phyloP scores from a whole-genome alignment of 2,888 invertebrate species.

The Malthinus seriepunctatus region DNA sequence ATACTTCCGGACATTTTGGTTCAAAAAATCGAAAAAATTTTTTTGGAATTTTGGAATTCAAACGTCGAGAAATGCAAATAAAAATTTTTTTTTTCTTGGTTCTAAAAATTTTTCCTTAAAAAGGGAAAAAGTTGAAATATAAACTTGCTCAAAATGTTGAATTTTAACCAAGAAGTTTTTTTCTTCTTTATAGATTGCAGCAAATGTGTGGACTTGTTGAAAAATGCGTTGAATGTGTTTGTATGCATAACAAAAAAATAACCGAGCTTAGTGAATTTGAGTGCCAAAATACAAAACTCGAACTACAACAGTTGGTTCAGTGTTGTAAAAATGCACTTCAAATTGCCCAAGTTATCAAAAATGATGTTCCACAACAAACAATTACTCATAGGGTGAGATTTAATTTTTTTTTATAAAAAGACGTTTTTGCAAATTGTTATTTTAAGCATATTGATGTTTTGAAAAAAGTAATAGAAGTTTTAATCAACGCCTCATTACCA shows the following conservation, averaged over 20 bases:
- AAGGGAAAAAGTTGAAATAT: too few species aligned
- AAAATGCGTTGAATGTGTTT: slow-evolving; percentile 74
- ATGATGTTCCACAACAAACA: slow-evolving; percentile 47
- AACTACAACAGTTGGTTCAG: slow-evolving; percentile 54
- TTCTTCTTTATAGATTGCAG: slow-evolving; percentile 70
- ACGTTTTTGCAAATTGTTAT: too few species aligned
- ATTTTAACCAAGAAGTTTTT: too few species aligned
- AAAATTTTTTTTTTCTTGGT: too few species aligned
- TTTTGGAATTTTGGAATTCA: too few species aligned
- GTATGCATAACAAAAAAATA: slow-evolving; percentile 54
- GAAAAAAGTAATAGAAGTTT: slow-evolving; percentile 63
- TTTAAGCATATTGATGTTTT: slow-evolving; percentile 61
- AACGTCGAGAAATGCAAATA: too few species aligned
- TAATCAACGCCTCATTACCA: slow-evolving; percentile 66
- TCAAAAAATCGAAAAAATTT: too few species aligned
- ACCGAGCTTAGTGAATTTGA: slow-evolving; percentile 50
- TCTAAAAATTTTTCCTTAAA: too few species aligned
- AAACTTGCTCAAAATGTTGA: too few species aligned
- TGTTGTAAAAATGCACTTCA: slow-evolving; percentile 53
- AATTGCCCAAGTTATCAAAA: slow-evolving; percentile 49
- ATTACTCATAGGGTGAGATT: slow-evolving; percentile 55
- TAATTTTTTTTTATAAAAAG: too few species aligned
- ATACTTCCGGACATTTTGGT: too few species aligned
- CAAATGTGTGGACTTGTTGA: slow-evolving; percentile 79
- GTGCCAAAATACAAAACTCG: slow-evolving; percentile 51